Conservation (phyloP, 2,797 vertebrate species). For the Myoxocephalus aenaeus region DNA sequence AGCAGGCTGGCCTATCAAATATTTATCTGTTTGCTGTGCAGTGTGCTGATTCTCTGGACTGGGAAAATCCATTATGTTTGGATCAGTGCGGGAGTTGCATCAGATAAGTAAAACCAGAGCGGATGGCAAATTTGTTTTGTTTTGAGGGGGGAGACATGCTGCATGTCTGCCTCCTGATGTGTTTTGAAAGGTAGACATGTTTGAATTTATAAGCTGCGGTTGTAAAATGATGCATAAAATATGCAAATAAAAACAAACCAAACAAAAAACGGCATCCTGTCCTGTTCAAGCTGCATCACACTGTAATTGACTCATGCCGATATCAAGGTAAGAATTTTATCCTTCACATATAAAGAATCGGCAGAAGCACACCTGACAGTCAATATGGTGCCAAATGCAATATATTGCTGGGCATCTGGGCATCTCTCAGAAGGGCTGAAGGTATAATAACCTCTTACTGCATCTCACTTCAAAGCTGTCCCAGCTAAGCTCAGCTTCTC, state of each 20-base stretch:
- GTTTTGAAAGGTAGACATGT: background rate
- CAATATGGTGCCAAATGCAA: constrained; percentile 60
- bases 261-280: constrained; percentile 9
- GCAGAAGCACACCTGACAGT: constrained; percentile 47
- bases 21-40: constrained; percentile 78
- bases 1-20: constrained; percentile 75
- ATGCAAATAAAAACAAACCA: constrained; percentile 12
- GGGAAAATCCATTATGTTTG: constrained; percentile 67
- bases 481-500: constrained; percentile 57
- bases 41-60: constrained; percentile 60
- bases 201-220: constrained; percentile 6
- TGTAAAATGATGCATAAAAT: constrained; percentile 28
- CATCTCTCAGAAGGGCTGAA: constrained; percentile 63
- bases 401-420: constrained; percentile 63
- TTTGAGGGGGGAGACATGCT: constrained; percentile 23
- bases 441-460: constrained; percentile 69
- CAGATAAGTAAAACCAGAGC: constrained; percentile 47
- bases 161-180: background rate
- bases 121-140: constrained; percentile 33
- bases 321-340: constrained; percentile 21
- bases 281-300: constrained; percentile 21
- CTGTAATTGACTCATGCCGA: constrained; percentile 21
- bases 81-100: constrained; percentile 55
- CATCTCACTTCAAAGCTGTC: constrained; percentile 70
- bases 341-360: constrained; percentile 20